phyloP scores from a whole-genome alignment of 92 coral and sea anemone species.

The Galaxea fascicularis region DNA sequence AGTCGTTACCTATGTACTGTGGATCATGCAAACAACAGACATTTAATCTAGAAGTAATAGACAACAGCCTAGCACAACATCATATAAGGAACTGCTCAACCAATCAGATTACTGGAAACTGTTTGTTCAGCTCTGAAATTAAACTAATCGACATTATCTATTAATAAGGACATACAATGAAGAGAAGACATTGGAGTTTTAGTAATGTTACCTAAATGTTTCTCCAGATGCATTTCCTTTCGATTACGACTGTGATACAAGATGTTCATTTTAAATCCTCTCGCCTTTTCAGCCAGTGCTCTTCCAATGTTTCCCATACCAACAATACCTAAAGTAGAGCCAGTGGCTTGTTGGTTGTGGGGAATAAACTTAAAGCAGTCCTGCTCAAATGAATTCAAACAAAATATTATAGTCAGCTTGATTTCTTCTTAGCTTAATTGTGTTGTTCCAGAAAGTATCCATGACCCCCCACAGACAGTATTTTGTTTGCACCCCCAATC shows the following conservation, averaged over 20 bases:
- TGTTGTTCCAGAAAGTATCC: too few species aligned
- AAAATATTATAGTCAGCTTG: background rate
- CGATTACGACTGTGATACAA: constrained; percentile 77
- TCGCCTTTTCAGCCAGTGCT: constrained; percentile 76
- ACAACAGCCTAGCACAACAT: too few species aligned
- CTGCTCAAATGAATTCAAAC: background rate
- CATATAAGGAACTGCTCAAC: too few species aligned
- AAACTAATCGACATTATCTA: too few species aligned
- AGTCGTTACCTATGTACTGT: too few species aligned
- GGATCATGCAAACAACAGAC: too few species aligned
- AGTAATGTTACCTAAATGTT: constrained; percentile 19
- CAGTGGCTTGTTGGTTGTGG: constrained; percentile 61
- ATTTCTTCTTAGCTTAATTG: background rate
- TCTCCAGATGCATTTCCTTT: constrained; percentile 59
- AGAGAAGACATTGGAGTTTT: background rate
- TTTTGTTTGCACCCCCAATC: too few species aligned
- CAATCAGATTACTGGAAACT: too few species aligned
- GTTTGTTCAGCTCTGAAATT: too few species aligned
- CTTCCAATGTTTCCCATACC: constrained; percentile 84
- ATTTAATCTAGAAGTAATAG: too few species aligned
- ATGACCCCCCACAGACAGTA: too few species aligned
- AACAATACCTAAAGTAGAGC: constrained; percentile 80
- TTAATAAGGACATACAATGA: background rate
- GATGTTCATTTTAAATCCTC: constrained; percentile 77
- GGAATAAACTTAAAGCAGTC: background rate